A percentile compares a stretch with the other conserved stretches of the same genome.
Conservation (phyloP, 2,113 vertebrate species). For the Genyomyrus donnyi region DNA sequence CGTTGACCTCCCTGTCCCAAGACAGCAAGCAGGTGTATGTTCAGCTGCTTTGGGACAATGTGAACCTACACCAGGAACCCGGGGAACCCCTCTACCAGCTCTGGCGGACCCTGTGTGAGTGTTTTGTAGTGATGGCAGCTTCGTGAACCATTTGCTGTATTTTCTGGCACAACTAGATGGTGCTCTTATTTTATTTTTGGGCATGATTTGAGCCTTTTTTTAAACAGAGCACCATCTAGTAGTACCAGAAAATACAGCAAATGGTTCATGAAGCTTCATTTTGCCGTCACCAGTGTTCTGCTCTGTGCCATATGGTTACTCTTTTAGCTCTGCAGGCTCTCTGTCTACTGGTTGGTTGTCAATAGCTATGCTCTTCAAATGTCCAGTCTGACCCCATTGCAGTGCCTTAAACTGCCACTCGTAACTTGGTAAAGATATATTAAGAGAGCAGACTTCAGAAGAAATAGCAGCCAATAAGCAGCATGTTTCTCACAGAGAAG, state of each 20-base stretch:
- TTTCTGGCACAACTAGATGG: background rate
- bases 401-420: background rate
- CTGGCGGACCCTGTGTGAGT: constrained; percentile 88
- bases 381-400: background rate
- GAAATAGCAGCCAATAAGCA: background rate
- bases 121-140: constrained; percentile 8
- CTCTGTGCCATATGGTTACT: background rate
- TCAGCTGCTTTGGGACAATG: constrained; percentile 94
- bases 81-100: constrained; percentile 81
- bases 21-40: constrained; percentile 91
- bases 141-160: background rate
- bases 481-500: background rate
- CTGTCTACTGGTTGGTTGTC: background rate
- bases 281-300: background rate
- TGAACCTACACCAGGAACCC: constrained; percentile 85
- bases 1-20: constrained; percentile 78
- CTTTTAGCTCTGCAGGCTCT: background rate
- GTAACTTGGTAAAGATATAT: background rate
- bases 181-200: background rate
- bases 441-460: background rate
- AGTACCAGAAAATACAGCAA: background rate
- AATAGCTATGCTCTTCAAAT: background rate
- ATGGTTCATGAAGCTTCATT: background rate
- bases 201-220: background rate
- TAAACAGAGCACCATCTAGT: background rate